These are phyloP conservation scores for Cephalopterus ornatus DNA, from an alignment of 2,113 vertebrate genomes.

Conservation along the genomic window DNA sequence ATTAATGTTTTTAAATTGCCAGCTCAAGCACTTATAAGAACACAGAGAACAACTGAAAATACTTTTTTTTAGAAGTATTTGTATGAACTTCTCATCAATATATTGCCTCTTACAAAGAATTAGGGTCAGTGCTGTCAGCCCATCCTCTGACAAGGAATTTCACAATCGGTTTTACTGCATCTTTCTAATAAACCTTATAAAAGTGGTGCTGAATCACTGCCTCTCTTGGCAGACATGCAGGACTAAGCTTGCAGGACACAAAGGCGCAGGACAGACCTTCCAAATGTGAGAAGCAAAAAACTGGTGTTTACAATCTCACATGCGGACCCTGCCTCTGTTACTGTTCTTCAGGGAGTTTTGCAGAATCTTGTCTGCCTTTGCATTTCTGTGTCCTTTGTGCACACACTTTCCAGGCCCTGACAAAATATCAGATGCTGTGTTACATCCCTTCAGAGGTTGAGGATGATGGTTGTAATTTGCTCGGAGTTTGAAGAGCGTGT, in stretches of 20 bases:
- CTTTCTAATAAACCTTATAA: neutral
- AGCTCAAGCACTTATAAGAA: neutral
- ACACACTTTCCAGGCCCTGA: neutral
- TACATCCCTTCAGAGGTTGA: neutral
- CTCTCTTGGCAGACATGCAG: neutral
- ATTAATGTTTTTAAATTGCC: neutral
- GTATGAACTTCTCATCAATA: neutral
- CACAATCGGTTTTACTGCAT: neutral
- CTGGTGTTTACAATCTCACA: too few species aligned
- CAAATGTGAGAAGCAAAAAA: neutral
- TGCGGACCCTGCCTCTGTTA: neutral
- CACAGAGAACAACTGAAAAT: rapidly evolving
- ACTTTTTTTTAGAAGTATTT: neutral
- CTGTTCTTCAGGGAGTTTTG: neutral
- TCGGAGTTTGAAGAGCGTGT: neutral
- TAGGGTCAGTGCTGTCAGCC: neutral
- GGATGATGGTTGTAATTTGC: neutral
- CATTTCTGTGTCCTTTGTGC: neutral
- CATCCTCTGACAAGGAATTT: neutral
- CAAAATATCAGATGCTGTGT: neutral
- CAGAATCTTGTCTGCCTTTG: neutral
- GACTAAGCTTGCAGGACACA: neutral
- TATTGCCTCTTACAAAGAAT: neutral
- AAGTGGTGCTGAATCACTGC: neutral
- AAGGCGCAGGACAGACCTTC: neutral